Conservation (phyloP, 2,888 invertebrate genomes). For the Phyllotreta striolata region DNA sequence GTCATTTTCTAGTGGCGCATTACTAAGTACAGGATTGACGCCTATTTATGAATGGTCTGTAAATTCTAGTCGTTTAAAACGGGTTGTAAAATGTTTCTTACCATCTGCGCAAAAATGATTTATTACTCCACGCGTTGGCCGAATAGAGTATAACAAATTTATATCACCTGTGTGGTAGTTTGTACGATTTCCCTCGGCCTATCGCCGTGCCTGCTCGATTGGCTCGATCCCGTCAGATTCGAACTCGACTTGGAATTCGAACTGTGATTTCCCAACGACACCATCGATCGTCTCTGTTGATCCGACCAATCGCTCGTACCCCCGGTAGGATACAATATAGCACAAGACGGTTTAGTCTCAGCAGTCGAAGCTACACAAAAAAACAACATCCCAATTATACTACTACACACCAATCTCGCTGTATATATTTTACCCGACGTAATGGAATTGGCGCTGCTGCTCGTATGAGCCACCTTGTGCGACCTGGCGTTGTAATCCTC, state of each 20-base stretch:
- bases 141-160: no score
- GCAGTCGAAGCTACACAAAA: slow-evolving; percentile 66
- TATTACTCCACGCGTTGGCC: no score
- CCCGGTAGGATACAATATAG: slow-evolving; percentile 62
- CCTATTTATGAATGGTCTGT: no score
- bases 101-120: no score
- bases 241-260: slow-evolving; percentile 83
- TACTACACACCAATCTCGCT: no score
- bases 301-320: slow-evolving; percentile 57
- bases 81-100: no score
- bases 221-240: slow-evolving; percentile 72
- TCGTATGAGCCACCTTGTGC: slow-evolving; percentile 57
- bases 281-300: slow-evolving; percentile 63
- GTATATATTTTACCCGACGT: no score
- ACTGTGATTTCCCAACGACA: slow-evolving; percentile 72
- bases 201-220: slow-evolving; percentile 60
- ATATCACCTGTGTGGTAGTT: slow-evolving; percentile 54
- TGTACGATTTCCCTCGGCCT: slow-evolving; percentile 53
- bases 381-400: no score
- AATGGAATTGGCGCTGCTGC: slow-evolving; percentile 59
- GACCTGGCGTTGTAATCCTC: slow-evolving; percentile 69
- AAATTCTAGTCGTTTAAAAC: no score
- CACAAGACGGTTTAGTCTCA: slow-evolving; percentile 70
- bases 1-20: no score
- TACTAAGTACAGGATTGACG: no score